These are phyloP conservation scores for Philopedon plagiatum DNA, from an alignment of 2,888 invertebrate species.

Conservation along the genomic window DNA sequence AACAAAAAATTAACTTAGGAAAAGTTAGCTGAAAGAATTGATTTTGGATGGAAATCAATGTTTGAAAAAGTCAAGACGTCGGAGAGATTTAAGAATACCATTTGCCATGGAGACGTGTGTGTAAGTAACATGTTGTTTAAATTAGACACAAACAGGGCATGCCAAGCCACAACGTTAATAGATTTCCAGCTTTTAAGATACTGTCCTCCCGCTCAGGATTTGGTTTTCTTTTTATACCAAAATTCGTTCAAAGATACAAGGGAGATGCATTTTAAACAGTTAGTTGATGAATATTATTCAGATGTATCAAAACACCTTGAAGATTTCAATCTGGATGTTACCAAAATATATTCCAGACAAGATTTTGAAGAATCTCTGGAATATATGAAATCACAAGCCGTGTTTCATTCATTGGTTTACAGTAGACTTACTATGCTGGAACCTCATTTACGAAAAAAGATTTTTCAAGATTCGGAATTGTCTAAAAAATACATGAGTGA, in stretches of 20 bases:
- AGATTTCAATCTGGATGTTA: constrained; percentile 50
- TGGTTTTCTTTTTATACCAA: constrained; percentile 65
- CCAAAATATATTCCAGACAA: constrained; percentile 53
- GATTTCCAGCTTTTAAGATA: constrained; percentile 68
- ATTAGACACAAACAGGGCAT: constrained; percentile 38
- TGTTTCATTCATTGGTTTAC: constrained; percentile 49
- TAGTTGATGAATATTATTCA: constrained; percentile 55
- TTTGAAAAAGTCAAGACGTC: constrained; percentile 59
- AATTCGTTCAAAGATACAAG: constrained; percentile 52
- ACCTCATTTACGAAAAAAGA: constrained; percentile 51
- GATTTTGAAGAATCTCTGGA: constrained; percentile 54
- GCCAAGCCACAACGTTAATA: constrained; percentile 59
- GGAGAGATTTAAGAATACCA: constrained; percentile 64
- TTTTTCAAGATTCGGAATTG: constrained; percentile 50
- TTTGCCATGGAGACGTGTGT: constrained; percentile 64
- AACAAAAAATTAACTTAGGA: constrained; percentile 35
- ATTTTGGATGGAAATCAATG: not conserved
- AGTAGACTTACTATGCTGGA: constrained; percentile 46
- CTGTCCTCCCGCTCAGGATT: constrained; percentile 77
- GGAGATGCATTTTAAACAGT: constrained; percentile 48
- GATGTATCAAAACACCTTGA: constrained; percentile 51
- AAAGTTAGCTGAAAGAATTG: constrained; percentile 37
- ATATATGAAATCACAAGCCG: constrained; percentile 52
- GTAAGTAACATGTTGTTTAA: constrained; percentile 61
- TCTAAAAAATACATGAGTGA: constrained; percentile 18